These are phyloP conservation scores for Monochamus saltuarius DNA, from an alignment of 1,140 invertebrate species.

Conservation along the genomic window DNA sequence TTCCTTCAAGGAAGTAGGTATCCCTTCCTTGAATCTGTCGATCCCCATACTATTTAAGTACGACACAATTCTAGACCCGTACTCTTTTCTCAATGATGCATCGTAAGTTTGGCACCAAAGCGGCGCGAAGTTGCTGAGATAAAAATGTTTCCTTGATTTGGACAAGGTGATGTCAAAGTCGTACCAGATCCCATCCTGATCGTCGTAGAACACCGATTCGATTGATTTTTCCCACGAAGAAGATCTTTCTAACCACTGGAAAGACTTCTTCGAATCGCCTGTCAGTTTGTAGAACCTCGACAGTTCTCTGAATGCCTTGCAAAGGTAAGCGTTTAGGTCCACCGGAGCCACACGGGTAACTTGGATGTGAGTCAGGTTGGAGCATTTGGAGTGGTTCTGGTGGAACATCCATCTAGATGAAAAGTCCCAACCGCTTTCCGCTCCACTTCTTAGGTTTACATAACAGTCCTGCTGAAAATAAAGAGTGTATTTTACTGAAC, in stretches of 20 bases:
- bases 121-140: conserved; percentile 69
- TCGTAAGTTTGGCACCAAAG: conserved; percentile 60
- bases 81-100: conserved; percentile 37
- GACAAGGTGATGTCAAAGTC: conserved; percentile 61
- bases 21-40: conserved; percentile 60
- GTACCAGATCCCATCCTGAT: conserved; percentile 64
- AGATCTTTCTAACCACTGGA: conserved; percentile 45
- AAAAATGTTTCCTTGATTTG: conserved; percentile 58
- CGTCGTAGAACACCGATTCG: conserved; percentile 57
- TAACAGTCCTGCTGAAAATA: conserved; percentile 56
- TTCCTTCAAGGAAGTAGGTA: conserved; percentile 68
- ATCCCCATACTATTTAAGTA: conserved; percentile 59
- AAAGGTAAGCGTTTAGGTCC: conserved; percentile 81
- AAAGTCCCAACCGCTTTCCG: conserved; percentile 89
- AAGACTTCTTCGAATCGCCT: conserved; percentile 56
- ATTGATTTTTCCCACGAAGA: conserved; percentile 51
- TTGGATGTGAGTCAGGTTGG: conserved; percentile 59
- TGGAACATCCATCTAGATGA: conserved; percentile 76
- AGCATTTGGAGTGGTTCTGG: conserved; percentile 53
- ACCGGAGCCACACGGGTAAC: conserved; percentile 76
- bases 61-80: conserved; percentile 49
- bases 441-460: conserved; percentile 72
- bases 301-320: conserved; percentile 61
- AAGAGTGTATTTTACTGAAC: not conserved
- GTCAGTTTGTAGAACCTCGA: conserved; percentile 55